phyloP scores from a whole-genome alignment of 2,888 invertebrate species.

The Stenotaenia linearis region DNA sequence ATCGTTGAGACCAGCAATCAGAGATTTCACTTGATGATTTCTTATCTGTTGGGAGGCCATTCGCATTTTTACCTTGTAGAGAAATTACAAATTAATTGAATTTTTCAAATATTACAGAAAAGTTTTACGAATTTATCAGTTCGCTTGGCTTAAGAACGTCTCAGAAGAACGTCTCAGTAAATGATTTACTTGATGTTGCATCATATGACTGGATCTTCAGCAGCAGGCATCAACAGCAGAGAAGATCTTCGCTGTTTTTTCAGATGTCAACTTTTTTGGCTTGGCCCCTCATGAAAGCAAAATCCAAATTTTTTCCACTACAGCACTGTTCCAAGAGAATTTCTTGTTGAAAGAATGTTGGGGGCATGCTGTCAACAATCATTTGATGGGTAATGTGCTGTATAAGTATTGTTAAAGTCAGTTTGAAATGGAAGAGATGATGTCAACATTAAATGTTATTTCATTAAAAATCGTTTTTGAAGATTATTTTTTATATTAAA shows the following conservation, averaged over 20 bases:
- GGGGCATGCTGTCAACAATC: not conserved
- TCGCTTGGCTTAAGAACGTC: not conserved
- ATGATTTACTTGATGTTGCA: conserved; percentile 16
- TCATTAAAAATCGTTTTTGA: too few species aligned
- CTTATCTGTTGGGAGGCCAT: conserved; percentile 23
- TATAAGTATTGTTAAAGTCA: too few species aligned
- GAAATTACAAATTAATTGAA: not conserved
- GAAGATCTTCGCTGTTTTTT: not conserved
- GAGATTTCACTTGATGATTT: conserved; percentile 23
- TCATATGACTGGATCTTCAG: not conserved
- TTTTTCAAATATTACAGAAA: not conserved
- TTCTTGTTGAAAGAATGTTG: not conserved
- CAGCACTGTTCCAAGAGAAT: not conserved
- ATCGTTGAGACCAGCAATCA: conserved; percentile 10
- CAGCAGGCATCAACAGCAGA: not conserved
- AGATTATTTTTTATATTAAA: too few species aligned
- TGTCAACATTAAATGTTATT: too few species aligned
- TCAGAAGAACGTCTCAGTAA: not conserved
- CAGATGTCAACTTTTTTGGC: not conserved
- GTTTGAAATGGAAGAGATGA: too few species aligned
- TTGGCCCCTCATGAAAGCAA: not conserved
- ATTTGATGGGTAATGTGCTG: not conserved
- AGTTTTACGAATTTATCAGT: conserved; percentile 7
- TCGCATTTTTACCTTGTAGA: conserved; percentile 4
- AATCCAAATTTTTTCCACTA: not conserved